phyloP scores from a whole-genome alignment of 92 coral and sea anemone species.

The Palythoa grandis region DNA sequence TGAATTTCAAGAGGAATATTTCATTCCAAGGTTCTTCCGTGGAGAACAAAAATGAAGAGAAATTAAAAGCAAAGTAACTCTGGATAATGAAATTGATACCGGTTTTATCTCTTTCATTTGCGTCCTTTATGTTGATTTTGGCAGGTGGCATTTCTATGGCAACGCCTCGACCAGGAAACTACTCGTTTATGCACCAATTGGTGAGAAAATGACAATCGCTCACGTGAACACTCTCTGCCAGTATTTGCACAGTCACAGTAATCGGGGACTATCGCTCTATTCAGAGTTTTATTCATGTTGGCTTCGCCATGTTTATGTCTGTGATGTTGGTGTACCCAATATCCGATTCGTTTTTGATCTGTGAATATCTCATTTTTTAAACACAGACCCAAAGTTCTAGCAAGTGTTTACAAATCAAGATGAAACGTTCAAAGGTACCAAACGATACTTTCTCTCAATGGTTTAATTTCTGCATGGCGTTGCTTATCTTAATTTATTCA shows the following conservation, averaged over 20 bases:
- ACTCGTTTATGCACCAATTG: neutral
- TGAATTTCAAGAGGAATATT: no score
- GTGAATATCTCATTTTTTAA: neutral
- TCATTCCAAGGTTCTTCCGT: neutral
- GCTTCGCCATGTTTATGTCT: slow-evolving; percentile 21
- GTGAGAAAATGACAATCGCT: neutral
- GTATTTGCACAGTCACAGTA: slow-evolving; percentile 26
- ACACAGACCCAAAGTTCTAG: neutral
- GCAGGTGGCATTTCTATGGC: neutral
- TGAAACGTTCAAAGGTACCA: slow-evolving; percentile 29
- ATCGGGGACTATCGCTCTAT: slow-evolving; percentile 7
- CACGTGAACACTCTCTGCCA: slow-evolving; percentile 1
- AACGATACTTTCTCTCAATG: neutral
- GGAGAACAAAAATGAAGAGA: neutral
- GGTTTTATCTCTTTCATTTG: neutral
- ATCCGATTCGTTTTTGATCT: neutral
- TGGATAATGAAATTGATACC: neutral
- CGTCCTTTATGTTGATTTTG: no score
- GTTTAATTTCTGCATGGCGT: neutral
- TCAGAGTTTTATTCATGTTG: slow-evolving; percentile 14
- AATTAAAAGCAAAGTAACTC: neutral
- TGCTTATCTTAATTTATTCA: slow-evolving; percentile 15
- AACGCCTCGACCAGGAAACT: slow-evolving; percentile 7
- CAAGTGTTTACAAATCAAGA: neutral
- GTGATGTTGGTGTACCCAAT: neutral